Evolutionary conservation across 2,113 vertebrate genomes (phyloP).

Genomic region (Conger conger): DNA sequence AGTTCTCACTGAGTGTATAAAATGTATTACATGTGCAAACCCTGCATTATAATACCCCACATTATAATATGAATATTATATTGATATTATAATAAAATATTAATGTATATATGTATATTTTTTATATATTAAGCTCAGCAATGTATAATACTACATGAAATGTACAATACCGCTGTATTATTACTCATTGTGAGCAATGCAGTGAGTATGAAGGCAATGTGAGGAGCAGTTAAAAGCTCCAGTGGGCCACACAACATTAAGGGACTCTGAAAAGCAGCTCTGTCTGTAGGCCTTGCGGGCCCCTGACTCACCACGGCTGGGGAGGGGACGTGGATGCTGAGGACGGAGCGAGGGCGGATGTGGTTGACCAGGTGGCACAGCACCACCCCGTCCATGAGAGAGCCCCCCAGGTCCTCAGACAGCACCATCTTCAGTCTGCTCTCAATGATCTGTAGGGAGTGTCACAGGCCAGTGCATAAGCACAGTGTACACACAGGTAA

Average conservation of each 20-base stretch:
- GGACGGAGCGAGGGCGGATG: conserved; percentile 84
- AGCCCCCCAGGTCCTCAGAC: conserved; percentile 82
- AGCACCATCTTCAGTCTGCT: conserved; percentile 86
- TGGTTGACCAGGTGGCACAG: conserved; percentile 93
- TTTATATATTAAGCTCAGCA: no score
- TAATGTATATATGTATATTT: no score
- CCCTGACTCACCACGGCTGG: conserved; percentile 80
- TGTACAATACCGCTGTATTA: no score
- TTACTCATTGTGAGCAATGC: no score
- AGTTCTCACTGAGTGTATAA: no score
- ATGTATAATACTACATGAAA: no score
- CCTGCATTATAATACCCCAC: no score
- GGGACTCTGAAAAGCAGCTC: neutral
- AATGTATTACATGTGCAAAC: no score
- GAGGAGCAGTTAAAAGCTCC: neutral
- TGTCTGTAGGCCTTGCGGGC: conserved; percentile 31
- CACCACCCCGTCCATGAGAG: conserved; percentile 91
- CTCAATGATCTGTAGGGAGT: conserved; percentile 82
- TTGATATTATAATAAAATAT: no score
- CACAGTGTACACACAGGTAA: neutral
- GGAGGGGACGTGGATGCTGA: conserved; percentile 90
- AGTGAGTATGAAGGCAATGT: neutral
- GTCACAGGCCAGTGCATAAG: neutral
- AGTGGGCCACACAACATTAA: neutral
- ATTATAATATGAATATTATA: no score